Conservation (phyloP, 2,797 vertebrate genomes). For the Podarcis siculus region DNA sequence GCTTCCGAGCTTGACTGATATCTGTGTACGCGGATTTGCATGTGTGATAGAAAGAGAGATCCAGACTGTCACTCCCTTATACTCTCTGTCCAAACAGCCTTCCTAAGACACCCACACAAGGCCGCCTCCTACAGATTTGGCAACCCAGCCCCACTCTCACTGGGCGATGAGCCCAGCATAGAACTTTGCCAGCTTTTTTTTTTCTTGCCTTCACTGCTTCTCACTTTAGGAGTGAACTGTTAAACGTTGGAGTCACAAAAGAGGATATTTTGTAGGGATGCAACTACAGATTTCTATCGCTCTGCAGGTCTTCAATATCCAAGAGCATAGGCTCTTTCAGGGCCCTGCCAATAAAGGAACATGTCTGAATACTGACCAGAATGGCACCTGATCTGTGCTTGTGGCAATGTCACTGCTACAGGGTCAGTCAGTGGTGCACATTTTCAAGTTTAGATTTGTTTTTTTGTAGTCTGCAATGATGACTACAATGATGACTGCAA, state of each 20-base stretch:
- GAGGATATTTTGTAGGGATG: neutral
- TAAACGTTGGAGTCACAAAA: neutral
- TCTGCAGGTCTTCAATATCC: neutral
- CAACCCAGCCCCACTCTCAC: neutral
- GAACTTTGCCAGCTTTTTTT: neutral
- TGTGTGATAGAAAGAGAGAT: neutral
- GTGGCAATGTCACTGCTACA: neutral
- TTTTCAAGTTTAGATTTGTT: neutral
- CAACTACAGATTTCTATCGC: neutral
- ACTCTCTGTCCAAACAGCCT: conserved; percentile 1
- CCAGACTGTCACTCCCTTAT: conserved; percentile 19
- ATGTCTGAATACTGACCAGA: neutral
- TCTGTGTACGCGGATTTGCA: neutral
- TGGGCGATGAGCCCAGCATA: conserved; percentile 21
- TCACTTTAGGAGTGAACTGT: conserved; percentile 27
- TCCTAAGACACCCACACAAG: conserved; percentile 28
- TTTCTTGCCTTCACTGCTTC: neutral
- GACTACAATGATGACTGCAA: too few relatives aligned
- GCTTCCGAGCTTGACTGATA: conserved; percentile 20
- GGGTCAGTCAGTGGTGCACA: too few relatives aligned
- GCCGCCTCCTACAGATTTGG: conserved; percentile 26
- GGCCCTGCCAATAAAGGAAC: neutral
- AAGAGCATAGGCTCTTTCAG: neutral
- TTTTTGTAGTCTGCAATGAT: neutral
- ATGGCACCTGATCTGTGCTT: neutral